Conservation (phyloP, 2,113 vertebrate species). For the Syrmaticus mikado region DNA sequence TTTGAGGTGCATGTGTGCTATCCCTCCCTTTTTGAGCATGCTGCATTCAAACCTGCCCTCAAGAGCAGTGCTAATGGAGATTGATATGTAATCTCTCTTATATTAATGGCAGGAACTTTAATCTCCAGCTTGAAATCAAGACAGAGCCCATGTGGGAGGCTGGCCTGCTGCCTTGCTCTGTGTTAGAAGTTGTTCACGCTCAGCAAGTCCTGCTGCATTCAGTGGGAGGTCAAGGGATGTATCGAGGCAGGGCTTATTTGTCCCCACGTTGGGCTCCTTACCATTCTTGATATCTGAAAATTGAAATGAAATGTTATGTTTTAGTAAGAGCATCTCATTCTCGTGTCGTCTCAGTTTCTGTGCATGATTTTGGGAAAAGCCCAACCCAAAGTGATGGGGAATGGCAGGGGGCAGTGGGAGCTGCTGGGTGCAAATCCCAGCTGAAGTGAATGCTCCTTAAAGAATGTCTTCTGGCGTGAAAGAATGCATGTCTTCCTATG, state of each 20-base stretch:
- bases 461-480: accelerated
- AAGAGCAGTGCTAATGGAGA: background rate
- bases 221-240: accelerated
- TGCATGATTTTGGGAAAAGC: background rate
- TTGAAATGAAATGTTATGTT: background rate
- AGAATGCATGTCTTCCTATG: background rate
- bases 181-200: background rate
- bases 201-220: background rate
- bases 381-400: background rate
- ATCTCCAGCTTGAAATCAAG: background rate
- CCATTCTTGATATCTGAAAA: background rate
- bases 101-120: background rate
- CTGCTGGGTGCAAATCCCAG: background rate
- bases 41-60: background rate
- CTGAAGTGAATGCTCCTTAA: background rate
- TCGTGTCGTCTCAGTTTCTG: background rate
- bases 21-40: background rate
- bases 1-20: background rate
- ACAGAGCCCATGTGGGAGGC: background rate
- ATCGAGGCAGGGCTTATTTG: background rate
- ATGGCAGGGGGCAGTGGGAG: background rate
- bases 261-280: accelerated
- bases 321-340: background rate
- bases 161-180: background rate
- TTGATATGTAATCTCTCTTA: background rate